Evolutionary conservation across 2,888 invertebrate species (phyloP), one percentile per base, ranked within the genome.

Genomic region (Drosophila paranaensis): DNA sequence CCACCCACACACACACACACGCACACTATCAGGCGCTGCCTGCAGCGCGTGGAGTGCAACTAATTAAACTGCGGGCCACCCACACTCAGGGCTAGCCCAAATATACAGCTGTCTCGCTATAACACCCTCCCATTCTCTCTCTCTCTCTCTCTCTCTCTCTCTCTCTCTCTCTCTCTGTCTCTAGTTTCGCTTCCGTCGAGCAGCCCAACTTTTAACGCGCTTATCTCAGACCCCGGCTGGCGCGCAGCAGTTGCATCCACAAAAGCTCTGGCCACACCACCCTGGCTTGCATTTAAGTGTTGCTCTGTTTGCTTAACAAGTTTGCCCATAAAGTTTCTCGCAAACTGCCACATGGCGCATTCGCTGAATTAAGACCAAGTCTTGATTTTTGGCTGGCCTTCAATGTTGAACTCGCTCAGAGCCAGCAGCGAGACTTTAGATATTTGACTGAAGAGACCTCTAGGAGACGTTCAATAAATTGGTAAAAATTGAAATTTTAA

Each of bases 251-350:
- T 50, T 33, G 48, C 69, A 54, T 42, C 50, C 62, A 51, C 27
- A 39, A 16, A 30, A 39, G 20, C 42, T 43, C 6, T 50, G 46
- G 20, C 20, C 20, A 20, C 20, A 20, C 46, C 45, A 42, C 56
- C 55, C 60, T 61, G 45, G 55, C 48, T 53, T 61, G 75, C 65
- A 50, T 53, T 54, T 57, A 57, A 65, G 60, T 77, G 71, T 70
- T 76, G 79, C 73, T 58, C 75, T 83, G 87, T 87, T 86, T 87
- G 82, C 78, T 66, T 84, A 84, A 78, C 78, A 84, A 86, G 82
- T 86, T 86, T 86, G 71, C 51, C 80, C 77, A 73, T 83, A 83
- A 83, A 83, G 69, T 82, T 82, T 62, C 20, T 37, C 51, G 70
- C 72, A 69, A 66, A 66, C 70, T 63, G 72, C 72, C 82, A 64